These are phyloP conservation scores for Embiotoca jacksoni DNA, from an alignment of 2,113 vertebrate species.

Conservation along the genomic window DNA sequence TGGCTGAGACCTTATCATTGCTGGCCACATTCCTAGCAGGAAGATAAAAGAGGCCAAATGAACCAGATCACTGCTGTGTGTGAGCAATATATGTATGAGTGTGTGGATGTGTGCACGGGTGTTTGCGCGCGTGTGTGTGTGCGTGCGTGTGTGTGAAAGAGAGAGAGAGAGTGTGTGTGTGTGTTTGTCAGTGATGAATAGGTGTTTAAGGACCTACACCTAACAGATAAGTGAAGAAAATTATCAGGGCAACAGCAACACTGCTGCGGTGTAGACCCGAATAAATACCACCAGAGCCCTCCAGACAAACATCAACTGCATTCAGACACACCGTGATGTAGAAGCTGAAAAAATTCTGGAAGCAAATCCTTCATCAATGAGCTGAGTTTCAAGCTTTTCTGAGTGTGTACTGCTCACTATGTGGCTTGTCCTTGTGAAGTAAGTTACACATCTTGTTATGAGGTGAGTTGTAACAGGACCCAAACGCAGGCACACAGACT, in stretches of 20 bases:
- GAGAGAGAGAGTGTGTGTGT: not conserved
- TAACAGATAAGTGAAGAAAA: slow-evolving; percentile 79
- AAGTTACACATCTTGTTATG: no score
- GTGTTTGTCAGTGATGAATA: slow-evolving; percentile 80
- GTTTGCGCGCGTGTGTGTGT: not conserved
- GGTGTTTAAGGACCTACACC: slow-evolving; percentile 78
- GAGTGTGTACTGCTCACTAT: not conserved
- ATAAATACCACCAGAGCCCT: slow-evolving; percentile 34
- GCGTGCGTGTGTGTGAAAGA: not conserved
- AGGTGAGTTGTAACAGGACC: no score
- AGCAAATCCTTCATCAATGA: not conserved
- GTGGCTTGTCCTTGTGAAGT: not conserved
- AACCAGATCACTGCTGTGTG: slow-evolving; percentile 69
- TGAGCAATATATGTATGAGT: slow-evolving; percentile 24
- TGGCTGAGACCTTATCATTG: slow-evolving; percentile 76
- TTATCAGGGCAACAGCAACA: slow-evolving; percentile 73
- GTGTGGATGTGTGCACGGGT: slow-evolving; percentile 4
- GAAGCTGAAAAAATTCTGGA: not conserved
- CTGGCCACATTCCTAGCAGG: slow-evolving; percentile 78
- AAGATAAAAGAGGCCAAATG: slow-evolving; percentile 82
- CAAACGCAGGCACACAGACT: no score
- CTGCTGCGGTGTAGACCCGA: slow-evolving; percentile 39
- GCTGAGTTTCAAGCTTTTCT: not conserved
- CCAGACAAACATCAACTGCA: slow-evolving; percentile 36
- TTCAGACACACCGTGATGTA: slow-evolving; percentile 4